Percentiles rank a stretch among this genome's conserved stretches.
Evolutionary conservation across 2,888 invertebrate species (phyloP).

Genomic region (Mylabris sibirica): DNA sequence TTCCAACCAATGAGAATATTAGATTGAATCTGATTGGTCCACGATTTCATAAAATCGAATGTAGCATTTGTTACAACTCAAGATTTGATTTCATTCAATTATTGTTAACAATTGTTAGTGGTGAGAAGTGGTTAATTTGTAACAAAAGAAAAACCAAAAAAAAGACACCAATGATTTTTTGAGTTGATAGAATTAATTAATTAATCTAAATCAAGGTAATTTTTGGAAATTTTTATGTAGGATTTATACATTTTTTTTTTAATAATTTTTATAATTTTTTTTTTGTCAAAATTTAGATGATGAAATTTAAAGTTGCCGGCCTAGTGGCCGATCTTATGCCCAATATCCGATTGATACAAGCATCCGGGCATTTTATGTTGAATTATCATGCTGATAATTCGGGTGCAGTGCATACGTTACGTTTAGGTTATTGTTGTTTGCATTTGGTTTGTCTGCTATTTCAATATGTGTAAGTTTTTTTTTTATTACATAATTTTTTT

Average conservation of each 20-base stretch:
- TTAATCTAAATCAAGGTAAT: background rate
- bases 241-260: too few relatives aligned
- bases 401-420: slow-evolving; percentile 64
- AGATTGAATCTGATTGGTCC: background rate
- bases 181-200: background rate
- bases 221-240: background rate
- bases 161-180: background rate
- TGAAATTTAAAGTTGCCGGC: slow-evolving; percentile 69
- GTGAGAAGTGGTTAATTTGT: background rate
- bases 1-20: background rate
- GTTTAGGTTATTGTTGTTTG: slow-evolving; percentile 68
- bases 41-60: background rate
- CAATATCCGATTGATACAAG: slow-evolving; percentile 80
- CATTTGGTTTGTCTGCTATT: slow-evolving; percentile 70
- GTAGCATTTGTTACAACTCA: background rate
- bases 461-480: slow-evolving; percentile 64
- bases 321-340: slow-evolving; percentile 86
- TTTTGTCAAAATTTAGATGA: slow-evolving; percentile 59
- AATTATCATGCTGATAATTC: slow-evolving; percentile 74
- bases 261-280: background rate
- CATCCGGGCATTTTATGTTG: slow-evolving; percentile 80
- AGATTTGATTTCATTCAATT: background rate
- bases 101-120: background rate
- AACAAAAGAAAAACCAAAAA: background rate
- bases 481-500: background rate